Base-by-base conservation (phyloP, 2,113 vertebrate species). In the Oophaga pumilio region DNA sequence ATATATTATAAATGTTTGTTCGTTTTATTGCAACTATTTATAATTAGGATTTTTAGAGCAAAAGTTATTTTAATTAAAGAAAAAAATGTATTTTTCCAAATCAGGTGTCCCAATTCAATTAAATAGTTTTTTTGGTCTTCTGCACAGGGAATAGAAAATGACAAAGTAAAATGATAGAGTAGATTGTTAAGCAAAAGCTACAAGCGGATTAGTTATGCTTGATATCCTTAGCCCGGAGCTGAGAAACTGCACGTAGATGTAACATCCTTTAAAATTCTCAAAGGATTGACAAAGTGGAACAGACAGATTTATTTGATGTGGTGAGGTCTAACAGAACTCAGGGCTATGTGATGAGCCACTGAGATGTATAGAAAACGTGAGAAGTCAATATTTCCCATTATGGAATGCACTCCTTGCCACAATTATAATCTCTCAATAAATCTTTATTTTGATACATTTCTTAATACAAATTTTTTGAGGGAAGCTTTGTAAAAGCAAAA, bases 271-370 rank as follows among this genome's bases (percentile, higher is more conserved):
- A 82, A 87, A 87, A 82, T 82, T 71, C 86, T 82, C 78, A 81
- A 87, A 71, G 68, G 66, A 68, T 81, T 87, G 86, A 82, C 77
- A 87, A 87, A 87, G 86, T 87, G 86, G 77, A 87, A 87, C 66
- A 82, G 86, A 81, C 85, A 87, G 66, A 87, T 87, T 82, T 87
- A 82, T 82, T 82, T 87, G 66, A 82, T 62, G 66, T 82, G 77
- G 53, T 87, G 43, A 82, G 56, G 50, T 59, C 68, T 87, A 73
- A 73, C 26, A 81, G 26, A 82, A 81, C 85, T 81, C 62, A 66
- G 28, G 77, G 78, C 85, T 81, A 81, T 74, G 66, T 69, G 53
- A 18, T 73, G 22, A 82, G 73, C 86, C 66, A 60, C 68, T 52
- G 28, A 52, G 52, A 68, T 57, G 64, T 59, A 56, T 26, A 71